phyloP scores from a whole-genome alignment of 2,113 vertebrate genomes.

The Caloenas nicobarica region DNA sequence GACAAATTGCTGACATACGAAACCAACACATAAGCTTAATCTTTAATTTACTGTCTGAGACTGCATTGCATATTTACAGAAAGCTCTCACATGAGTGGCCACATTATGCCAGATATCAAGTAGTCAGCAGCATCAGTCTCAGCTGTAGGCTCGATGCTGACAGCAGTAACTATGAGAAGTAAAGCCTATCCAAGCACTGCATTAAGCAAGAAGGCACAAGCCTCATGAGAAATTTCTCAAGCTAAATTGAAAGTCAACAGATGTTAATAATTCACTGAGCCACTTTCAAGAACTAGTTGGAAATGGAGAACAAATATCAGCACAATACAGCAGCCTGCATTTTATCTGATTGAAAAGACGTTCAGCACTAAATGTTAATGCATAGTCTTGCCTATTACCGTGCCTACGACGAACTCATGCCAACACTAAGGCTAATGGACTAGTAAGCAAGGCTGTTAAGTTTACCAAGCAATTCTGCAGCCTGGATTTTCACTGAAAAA shows the following conservation, averaged over 20 bases:
- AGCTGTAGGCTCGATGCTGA: neutral
- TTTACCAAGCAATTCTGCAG: neutral
- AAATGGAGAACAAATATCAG: neutral
- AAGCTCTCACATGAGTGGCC: neutral
- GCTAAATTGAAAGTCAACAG: neutral
- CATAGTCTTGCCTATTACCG: neutral
- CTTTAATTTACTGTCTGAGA: neutral
- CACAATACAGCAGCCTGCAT: neutral
- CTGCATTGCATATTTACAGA: neutral
- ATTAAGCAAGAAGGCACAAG: neutral
- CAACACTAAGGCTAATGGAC: neutral
- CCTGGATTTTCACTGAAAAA: neutral
- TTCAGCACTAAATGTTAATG: neutral
- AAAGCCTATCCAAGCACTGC: neutral
- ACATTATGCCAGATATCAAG: neutral
- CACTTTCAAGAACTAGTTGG: neutral
- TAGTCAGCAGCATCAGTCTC: neutral
- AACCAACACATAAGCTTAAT: neutral
- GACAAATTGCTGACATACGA: neutral
- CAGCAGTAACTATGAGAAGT: neutral
- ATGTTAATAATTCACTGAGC: slow-evolving; percentile 18
- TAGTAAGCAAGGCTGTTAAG: neutral
- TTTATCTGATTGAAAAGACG: neutral
- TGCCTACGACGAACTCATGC: neutral
- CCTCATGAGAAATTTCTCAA: neutral